Conservation (phyloP, 2,797 vertebrate species). For the Premnoplex brunnescens region DNA sequence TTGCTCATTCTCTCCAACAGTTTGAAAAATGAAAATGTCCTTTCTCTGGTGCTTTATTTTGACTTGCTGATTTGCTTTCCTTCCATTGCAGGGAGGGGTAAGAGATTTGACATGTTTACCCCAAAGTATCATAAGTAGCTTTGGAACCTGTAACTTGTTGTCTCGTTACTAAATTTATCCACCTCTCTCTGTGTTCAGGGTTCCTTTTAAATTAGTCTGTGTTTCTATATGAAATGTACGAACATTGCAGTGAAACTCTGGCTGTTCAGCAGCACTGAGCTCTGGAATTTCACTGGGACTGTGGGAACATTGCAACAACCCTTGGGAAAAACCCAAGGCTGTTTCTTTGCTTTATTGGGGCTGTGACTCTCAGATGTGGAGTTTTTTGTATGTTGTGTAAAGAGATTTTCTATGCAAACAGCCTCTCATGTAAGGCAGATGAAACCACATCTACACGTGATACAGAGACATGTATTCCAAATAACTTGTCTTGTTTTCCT, state of each 20-base stretch:
- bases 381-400: neutral
- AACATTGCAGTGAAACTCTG: neutral
- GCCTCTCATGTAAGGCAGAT: neutral
- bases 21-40: slow-evolving; percentile 34
- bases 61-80: neutral
- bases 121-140: neutral
- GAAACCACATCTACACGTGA: neutral
- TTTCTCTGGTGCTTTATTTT: slow-evolving; percentile 14
- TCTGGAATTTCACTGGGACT: slow-evolving; percentile 10
- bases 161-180: neutral
- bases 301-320: neutral
- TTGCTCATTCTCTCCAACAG: slow-evolving; percentile 37
- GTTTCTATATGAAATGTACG: neutral
- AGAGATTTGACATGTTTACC: neutral
- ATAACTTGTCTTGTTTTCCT: slow-evolving; percentile 29
- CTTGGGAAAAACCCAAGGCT: neutral
- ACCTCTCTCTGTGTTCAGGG: neutral
- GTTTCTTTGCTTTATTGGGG: neutral
- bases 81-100: neutral
- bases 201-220: neutral
- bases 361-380: neutral
- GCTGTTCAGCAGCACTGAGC: neutral
- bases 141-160: neutral
- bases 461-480: neutral
- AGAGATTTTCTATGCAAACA: neutral